These are phyloP conservation scores for Drosophila ogumai DNA, from an alignment of 1,140 invertebrate species.

Conservation along the genomic window DNA sequence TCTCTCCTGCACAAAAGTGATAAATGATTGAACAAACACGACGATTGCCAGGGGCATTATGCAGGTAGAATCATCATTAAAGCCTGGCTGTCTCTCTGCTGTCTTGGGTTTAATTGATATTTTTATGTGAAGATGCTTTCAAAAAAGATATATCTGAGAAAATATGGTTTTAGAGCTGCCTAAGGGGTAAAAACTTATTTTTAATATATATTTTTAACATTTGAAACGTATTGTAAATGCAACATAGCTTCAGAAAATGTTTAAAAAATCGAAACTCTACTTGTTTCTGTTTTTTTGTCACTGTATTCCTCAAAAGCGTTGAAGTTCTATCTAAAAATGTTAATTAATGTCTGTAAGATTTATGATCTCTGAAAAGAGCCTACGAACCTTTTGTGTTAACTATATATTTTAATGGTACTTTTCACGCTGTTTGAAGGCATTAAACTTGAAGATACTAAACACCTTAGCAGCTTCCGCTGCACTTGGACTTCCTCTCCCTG, in stretches of 20 bases:
- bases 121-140: slow-evolving; percentile 28
- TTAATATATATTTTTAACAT: background rate
- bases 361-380: slow-evolving; percentile 12
- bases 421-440: slow-evolving; percentile 13
- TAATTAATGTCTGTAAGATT: slow-evolving; percentile 12
- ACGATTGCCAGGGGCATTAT: slow-evolving; percentile 28
- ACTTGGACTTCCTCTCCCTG: slow-evolving; percentile 8
- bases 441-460: slow-evolving; percentile 12
- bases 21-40: slow-evolving; percentile 48
- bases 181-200: background rate
- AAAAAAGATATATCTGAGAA: background rate
- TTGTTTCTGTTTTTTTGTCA: too few relatives aligned
- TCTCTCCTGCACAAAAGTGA: slow-evolving; percentile 10
- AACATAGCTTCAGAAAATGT: background rate
- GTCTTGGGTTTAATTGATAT: slow-evolving; percentile 47
- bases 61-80: slow-evolving; percentile 51
- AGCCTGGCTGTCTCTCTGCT: slow-evolving; percentile 12
- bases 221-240: too few relatives aligned
- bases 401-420: slow-evolving; percentile 18
- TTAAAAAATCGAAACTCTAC: background rate
- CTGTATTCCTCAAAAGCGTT: background rate
- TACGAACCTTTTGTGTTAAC: slow-evolving; percentile 11
- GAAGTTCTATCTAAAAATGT: background rate
- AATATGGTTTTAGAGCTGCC: background rate
- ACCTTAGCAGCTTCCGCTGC: slow-evolving; percentile 49